Conservation (phyloP, 2,797 vertebrate species). For the Cyclura pinguis region DNA sequence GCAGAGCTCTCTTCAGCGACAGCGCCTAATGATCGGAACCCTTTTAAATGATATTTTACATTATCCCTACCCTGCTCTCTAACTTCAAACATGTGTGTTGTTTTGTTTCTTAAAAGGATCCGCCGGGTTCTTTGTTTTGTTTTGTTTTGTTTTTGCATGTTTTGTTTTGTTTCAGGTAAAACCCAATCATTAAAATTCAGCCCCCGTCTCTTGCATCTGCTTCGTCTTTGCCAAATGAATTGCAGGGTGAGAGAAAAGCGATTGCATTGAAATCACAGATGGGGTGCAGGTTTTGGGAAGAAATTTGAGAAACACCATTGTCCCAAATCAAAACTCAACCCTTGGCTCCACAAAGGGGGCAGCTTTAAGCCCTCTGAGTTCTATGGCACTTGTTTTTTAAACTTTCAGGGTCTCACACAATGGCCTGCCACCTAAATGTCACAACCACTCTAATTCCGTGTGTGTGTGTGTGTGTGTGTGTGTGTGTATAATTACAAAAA, state of each 20-base stretch:
- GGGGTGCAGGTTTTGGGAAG: slow-evolving; percentile 95
- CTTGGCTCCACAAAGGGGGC: slow-evolving; percentile 90
- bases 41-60: slow-evolving; percentile 78
- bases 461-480: slow-evolving; percentile 70
- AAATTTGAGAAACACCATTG: slow-evolving; percentile 99
- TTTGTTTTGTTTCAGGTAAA: slow-evolving; percentile 82
- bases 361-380: slow-evolving; percentile 92
- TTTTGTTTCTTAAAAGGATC: slow-evolving; percentile 68
- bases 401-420: slow-evolving; percentile 95
- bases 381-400: slow-evolving; percentile 97
- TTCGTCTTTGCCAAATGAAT: slow-evolving; percentile 87
- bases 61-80: slow-evolving; percentile 66
- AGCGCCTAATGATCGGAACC: slow-evolving; percentile 72
- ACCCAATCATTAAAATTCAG: slow-evolving; percentile 92
- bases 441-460: slow-evolving; percentile 84
- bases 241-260: slow-evolving; percentile 87
- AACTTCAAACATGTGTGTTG: slow-evolving; percentile 77
- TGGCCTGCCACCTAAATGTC: slow-evolving; percentile 91
- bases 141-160: slow-evolving; percentile 38
- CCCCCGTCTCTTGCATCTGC: slow-evolving; percentile 93
- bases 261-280: slow-evolving; percentile 98
- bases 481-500: slow-evolving; percentile 67
- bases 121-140: slow-evolving; percentile 44
- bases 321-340: slow-evolving; percentile 98
- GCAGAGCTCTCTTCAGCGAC: slow-evolving; percentile 64